phyloP scores from a whole-genome alignment of 2,797 vertebrate genomes.

The Myripristis murdjan region DNA sequence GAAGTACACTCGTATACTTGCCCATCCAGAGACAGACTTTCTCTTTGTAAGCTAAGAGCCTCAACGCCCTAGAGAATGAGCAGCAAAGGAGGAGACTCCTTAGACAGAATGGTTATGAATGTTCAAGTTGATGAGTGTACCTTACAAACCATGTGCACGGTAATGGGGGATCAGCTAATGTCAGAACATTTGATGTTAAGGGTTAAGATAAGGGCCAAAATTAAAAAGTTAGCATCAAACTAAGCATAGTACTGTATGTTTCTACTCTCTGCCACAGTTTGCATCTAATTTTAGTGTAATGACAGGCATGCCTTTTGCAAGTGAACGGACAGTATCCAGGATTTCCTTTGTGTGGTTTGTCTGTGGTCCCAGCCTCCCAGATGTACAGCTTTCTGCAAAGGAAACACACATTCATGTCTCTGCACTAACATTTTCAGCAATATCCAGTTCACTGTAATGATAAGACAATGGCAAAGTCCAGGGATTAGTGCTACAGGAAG shows the following conservation, averaged over 20 bases:
- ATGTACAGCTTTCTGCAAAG: conserved; percentile 1
- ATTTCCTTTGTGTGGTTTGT: conserved; percentile 31
- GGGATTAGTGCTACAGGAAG: not conserved
- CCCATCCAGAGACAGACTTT: not conserved
- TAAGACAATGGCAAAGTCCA: not conserved
- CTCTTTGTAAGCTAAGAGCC: not conserved
- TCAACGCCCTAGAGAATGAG: not conserved
- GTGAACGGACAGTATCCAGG: conserved; percentile 18
- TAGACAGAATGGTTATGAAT: not conserved
- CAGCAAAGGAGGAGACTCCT: not conserved
- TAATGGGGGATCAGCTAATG: not conserved
- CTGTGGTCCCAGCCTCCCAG: not conserved
- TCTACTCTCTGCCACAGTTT: conserved; percentile 2
- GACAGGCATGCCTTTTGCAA: conserved; percentile 31
- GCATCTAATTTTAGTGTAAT: conserved; percentile 55
- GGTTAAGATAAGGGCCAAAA: conserved; percentile 2
- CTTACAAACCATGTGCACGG: not conserved
- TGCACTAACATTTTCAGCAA: not conserved
- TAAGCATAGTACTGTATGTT: not conserved
- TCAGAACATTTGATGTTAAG: not conserved
- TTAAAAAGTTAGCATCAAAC: not conserved
- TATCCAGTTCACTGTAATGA: not conserved
- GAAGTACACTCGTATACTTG: no score
- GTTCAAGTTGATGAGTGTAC: not conserved
- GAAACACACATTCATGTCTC: not conserved